Base-by-base conservation (phyloP, 2,888 invertebrate genomes). In the Blastobasis adustella region DNA sequence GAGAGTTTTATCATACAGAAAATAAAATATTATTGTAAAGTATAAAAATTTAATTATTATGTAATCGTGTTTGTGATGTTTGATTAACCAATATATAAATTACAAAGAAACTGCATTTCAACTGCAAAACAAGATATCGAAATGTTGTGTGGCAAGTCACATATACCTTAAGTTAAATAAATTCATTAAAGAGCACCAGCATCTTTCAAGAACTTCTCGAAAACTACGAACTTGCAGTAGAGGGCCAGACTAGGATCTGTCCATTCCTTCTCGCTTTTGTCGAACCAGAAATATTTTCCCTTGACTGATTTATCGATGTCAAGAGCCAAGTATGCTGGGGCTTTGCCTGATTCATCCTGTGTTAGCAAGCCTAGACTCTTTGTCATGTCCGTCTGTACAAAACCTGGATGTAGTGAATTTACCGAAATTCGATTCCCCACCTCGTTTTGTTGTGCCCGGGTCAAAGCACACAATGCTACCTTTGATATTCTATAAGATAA, bases 361-460 rank as follows among this genome's bases (percentile, higher is more conserved):
- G 64, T 57, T 37, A 62, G 43, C 8, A 47, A 6, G 5, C 66
- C 65, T 9, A 39, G 40, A 5, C 53, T 50, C n/a, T 54, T 60
- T 0, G 69, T 67, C 66, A 69, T 66, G 38, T 61, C 57, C 1
- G 69, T 68, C 51, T 62, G 54, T 0, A 69, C 66, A 42, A 63
- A 63, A 7, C 71, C 71, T 6, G 71, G 69, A 47, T 71, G 62
- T 1, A 71, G 10, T 0, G 62, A 59, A 47, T 71, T 66, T 0
- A 71, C 45, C 1, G 69, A 66, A 43, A 71, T 68, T 6, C 57
- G 61, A 9, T 59, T 55, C n/a, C 55, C 61, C 7, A 66, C 53
- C 43, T 61, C 49, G 4, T 51, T 62, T 46, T 67, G 67, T 39
- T 67, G 66, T 1, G 63, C 51, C 42, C 58, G 51, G 1, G 67